These are phyloP conservation scores for Lagocephalus sceleratus DNA, from an alignment of 2,797 vertebrate species.

Conservation along the genomic window DNA sequence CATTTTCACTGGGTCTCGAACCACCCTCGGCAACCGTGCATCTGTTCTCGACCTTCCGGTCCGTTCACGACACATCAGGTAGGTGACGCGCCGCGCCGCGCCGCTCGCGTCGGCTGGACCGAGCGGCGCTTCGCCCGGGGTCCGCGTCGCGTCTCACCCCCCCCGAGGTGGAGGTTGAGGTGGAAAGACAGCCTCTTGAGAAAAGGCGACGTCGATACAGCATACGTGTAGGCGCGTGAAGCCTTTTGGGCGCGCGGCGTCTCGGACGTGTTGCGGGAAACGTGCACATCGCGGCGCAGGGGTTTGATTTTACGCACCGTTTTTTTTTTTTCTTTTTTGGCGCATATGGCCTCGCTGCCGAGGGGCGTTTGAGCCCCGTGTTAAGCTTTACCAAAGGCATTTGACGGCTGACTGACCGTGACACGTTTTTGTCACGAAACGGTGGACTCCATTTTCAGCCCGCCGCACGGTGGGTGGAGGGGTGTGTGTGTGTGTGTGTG, in stretches of 20 bases:
- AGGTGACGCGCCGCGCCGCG: conserved; percentile 37
- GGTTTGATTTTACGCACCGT: conserved; percentile 12
- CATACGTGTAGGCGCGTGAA: conserved; percentile 46
- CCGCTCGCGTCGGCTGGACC: too few relatives aligned
- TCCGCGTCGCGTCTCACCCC: background rate
- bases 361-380: conserved; percentile 17
- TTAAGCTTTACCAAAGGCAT: conserved; percentile 10
- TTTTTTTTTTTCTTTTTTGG: too few relatives aligned
- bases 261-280: conserved; percentile 16
- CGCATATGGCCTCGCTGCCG: conserved; percentile 25
- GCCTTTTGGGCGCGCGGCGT: conserved; percentile 16
- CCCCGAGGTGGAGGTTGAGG: conserved; percentile 37
- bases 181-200: conserved; percentile 23
- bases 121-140: too few relatives aligned
- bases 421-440: conserved; percentile 36
- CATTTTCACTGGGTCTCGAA: conserved; percentile 39
- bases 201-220: conserved; percentile 54
- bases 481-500: too few relatives aligned
- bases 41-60: conserved; percentile 41
- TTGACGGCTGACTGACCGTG: conserved; percentile 2
- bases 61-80: conserved; percentile 69
- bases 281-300: background rate
- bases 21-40: conserved; percentile 42
- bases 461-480: conserved; percentile 4
- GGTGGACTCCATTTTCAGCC: conserved; percentile 42